Conservation (phyloP, 1,140 invertebrate genomes). For the Varroa destructor region DNA sequence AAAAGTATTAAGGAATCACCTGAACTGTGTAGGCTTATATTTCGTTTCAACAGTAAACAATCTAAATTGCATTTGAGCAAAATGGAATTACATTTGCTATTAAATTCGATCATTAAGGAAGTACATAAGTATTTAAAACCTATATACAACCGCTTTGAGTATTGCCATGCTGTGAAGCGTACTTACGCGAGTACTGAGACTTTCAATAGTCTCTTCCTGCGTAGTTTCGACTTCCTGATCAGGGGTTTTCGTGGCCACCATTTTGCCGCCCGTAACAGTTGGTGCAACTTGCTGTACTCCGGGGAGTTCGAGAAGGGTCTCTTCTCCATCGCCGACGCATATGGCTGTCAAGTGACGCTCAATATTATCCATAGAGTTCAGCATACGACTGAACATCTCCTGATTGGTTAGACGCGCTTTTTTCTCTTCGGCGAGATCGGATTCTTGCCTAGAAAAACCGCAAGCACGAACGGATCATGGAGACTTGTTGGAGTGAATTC, state of each 20-base stretch:
- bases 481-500: no score
- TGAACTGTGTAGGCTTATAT: not conserved
- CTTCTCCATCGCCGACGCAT: not conserved
- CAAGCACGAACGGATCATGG: no score
- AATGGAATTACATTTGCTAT: not conserved
- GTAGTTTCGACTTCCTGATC: not conserved
- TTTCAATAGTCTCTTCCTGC: constrained; percentile 14
- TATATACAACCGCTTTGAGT: no score
- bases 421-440: constrained; percentile 16
- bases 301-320: no score
- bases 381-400: constrained; percentile 21
- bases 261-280: not conserved
- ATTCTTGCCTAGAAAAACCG: not conserved
- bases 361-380: constrained; percentile 25
- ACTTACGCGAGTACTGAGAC: constrained; percentile 15
- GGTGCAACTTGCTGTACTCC: not conserved
- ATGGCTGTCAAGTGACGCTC: not conserved
- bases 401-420: constrained; percentile 5
- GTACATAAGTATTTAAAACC: no score
- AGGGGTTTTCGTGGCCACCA: not conserved
- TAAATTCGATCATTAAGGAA: not conserved
- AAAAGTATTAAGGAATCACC: not conserved
- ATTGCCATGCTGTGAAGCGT: not conserved
- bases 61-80: not conserved
- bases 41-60: not conserved